phyloP scores from a whole-genome alignment of 92 coral and sea anemone genomes.

The Siderastrea siderea region DNA sequence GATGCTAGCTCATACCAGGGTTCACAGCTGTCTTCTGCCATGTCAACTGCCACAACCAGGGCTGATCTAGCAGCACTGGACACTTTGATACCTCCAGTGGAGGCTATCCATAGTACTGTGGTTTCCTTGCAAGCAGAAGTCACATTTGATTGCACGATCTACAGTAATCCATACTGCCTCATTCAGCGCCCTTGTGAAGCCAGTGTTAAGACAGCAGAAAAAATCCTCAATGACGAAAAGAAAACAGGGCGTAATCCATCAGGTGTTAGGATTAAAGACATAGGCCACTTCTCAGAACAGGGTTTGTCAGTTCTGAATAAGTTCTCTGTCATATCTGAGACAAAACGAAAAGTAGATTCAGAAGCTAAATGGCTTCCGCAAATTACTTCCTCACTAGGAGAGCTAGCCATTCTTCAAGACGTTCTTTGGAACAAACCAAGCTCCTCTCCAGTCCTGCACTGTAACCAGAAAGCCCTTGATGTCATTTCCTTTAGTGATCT shows the following conservation, averaged over 20 bases:
- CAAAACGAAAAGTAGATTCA: constrained; percentile 27
- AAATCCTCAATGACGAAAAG: constrained; percentile 15
- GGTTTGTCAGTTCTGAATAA: constrained; percentile 52
- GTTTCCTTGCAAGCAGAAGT: not conserved
- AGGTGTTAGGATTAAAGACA: constrained; percentile 34
- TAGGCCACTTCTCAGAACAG: constrained; percentile 51
- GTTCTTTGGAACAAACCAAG: constrained; percentile 63
- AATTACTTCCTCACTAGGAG: not conserved
- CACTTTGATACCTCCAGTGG: constrained; percentile 14
- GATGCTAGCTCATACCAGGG: not conserved
- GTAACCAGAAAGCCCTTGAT: constrained; percentile 47
- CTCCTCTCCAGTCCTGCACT: constrained; percentile 13
- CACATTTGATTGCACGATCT: not conserved
- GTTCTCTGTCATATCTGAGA: constrained; percentile 26
- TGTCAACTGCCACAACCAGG: constrained; percentile 8
- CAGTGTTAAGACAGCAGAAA: constrained; percentile 39
- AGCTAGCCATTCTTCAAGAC: constrained; percentile 6
- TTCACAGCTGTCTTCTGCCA: constrained; percentile 18
- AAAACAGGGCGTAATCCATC: constrained; percentile 20
- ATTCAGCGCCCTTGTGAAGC: constrained; percentile 38
- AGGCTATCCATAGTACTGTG: not conserved
- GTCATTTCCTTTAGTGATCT: constrained; percentile 50
- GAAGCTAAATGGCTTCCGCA: constrained; percentile 63
- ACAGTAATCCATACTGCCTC: constrained; percentile 20
- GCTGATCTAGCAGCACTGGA: constrained; percentile 24